Percentiles rank a stretch among this genome's conserved stretches.
These are phyloP conservation scores for Cettia cetti DNA, from an alignment of 2,113 vertebrate species.

Conservation along the genomic window DNA sequence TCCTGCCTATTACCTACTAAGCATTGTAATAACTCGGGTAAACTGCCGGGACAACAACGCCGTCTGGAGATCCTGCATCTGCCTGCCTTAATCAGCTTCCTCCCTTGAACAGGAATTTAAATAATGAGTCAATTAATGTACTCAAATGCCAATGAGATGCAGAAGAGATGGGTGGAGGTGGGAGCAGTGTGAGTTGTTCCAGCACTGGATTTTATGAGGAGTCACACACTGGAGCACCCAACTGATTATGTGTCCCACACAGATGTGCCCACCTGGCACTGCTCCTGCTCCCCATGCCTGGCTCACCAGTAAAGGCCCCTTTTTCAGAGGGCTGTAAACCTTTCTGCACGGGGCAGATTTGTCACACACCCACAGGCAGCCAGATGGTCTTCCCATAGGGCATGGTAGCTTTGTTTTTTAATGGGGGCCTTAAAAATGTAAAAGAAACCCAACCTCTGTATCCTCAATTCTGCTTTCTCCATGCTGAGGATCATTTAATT, in stretches of 20 bases:
- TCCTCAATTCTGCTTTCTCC: background rate
- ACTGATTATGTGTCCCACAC: conserved; percentile 70
- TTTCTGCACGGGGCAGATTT: background rate
- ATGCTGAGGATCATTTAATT: background rate
- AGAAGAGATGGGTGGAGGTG: conserved; percentile 69
- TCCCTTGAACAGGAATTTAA: conserved; percentile 82
- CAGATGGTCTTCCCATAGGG: background rate
- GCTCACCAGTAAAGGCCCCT: background rate
- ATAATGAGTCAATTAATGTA: conserved; percentile 96
- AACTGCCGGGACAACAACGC: conserved; percentile 77
- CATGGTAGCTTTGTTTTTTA: background rate
- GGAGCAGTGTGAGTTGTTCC: conserved; percentile 65
- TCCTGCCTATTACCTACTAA: conserved; percentile 68
- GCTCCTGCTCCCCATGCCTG: background rate
- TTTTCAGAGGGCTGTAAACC: background rate
- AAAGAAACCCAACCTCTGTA: background rate
- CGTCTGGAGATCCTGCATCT: conserved; percentile 85
- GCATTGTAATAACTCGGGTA: conserved; percentile 81
- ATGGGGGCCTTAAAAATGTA: background rate
- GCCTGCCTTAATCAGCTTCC: conserved; percentile 85
- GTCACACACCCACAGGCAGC: background rate
- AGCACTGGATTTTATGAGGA: conserved; percentile 75
- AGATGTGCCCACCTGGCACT: conserved; percentile 46
- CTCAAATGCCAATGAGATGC: conserved; percentile 89
- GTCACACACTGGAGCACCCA: conserved; percentile 56